Evolutionary conservation across 2,797 vertebrate species (phyloP).

Genomic region (Sarcoramphus papa): DNA sequence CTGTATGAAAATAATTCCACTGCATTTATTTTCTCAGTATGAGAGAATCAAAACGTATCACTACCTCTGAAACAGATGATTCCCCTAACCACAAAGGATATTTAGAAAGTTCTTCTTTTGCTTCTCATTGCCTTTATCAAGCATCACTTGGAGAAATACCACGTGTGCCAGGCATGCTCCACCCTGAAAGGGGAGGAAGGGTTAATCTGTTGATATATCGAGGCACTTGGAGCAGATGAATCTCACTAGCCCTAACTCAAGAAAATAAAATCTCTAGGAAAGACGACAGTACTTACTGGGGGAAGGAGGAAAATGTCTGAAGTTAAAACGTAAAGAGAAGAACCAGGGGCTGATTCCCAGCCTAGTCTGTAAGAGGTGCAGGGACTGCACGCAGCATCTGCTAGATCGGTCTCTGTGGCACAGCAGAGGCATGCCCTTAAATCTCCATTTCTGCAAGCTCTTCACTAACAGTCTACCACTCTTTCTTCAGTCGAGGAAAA

Average conservation of each 20-base stretch:
- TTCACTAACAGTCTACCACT: background rate
- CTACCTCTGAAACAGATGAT: background rate
- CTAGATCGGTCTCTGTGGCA: background rate
- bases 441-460: background rate
- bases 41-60: background rate
- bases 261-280: background rate
- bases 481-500: background rate
- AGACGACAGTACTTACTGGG: background rate
- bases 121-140: background rate
- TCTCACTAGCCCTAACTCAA: background rate
- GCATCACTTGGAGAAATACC: background rate
- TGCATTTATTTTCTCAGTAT: background rate
- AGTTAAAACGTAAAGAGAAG: background rate
- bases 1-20: background rate
- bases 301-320: background rate
- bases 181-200: background rate
- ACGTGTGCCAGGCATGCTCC: background rate
- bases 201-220: background rate
- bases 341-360: background rate
- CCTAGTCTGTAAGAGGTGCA: background rate
- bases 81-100: background rate
- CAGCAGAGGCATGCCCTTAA: background rate
- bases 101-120: background rate
- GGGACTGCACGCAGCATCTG: background rate
- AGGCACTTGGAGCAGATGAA: background rate